These are phyloP conservation scores for Malaclemys terrapin DNA, from an alignment of 2,113 vertebrate species.

Conservation along the genomic window DNA sequence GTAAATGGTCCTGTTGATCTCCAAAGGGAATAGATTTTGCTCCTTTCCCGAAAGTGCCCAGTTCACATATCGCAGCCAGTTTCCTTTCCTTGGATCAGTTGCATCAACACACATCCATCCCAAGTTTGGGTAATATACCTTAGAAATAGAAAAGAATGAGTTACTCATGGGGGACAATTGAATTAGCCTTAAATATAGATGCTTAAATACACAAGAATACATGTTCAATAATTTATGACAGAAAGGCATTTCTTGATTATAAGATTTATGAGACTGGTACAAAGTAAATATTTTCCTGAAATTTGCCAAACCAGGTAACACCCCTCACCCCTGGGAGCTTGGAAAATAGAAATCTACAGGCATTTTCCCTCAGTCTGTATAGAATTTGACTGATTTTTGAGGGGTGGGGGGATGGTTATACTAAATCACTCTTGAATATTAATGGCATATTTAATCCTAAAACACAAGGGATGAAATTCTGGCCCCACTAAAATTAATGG, in stretches of 20 bases:
- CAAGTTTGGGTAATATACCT: conserved; percentile 93
- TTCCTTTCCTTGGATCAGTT: conserved; percentile 92
- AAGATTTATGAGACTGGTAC: not conserved
- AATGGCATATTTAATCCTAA: not conserved
- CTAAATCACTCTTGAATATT: not conserved
- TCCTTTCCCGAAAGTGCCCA: conserved; percentile 92
- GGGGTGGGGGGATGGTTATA: not conserved
- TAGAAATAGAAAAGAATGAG: not conserved
- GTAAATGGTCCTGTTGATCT: conserved; percentile 95
- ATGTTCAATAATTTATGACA: not conserved
- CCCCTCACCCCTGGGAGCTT: not conserved
- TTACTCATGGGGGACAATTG: not conserved
- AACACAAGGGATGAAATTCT: not conserved
- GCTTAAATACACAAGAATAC: not conserved
- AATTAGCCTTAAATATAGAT: not conserved
- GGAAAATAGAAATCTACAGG: not conserved
- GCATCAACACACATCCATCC: conserved; percentile 98
- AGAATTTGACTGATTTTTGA: not conserved
- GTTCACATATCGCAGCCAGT: conserved; percentile 95
- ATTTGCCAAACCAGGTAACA: not conserved
- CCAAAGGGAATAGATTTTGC: conserved; percentile 94
- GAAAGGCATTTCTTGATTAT: not conserved
- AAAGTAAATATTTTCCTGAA: not conserved
- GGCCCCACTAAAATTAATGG: not conserved
- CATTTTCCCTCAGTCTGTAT: not conserved